These are phyloP conservation scores for Oreochromis grahami DNA, from an alignment of 2,797 vertebrate species.

Conservation along the genomic window DNA sequence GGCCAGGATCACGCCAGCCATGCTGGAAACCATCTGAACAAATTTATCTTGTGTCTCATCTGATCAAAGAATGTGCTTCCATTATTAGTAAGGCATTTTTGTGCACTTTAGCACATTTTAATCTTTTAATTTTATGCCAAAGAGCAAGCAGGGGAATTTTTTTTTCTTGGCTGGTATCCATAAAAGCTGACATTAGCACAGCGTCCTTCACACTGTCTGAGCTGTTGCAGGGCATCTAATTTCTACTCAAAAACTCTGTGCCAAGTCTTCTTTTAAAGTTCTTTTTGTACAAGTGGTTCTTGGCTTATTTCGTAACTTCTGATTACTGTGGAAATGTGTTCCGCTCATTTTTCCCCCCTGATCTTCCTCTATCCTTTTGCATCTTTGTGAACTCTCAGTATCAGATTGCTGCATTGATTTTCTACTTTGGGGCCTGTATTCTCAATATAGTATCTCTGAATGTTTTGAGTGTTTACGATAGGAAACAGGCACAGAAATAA, in stretches of 20 bases:
- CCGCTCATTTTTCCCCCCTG: fast-evolving
- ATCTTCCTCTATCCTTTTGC: neutral
- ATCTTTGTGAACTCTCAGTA: neutral
- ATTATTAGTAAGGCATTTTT: neutral
- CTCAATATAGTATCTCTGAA: neutral
- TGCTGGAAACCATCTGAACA: neutral
- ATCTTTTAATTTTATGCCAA: neutral
- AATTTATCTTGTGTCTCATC: neutral
- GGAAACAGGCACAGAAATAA: neutral
- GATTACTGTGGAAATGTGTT: neutral
- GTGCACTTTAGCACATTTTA: neutral
- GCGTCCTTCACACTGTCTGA: neutral
- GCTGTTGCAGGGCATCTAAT: neutral
- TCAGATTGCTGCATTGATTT: neutral
- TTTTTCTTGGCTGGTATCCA: neutral
- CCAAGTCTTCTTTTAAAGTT: neutral
- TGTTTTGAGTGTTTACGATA: neutral
- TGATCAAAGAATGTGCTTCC: neutral
- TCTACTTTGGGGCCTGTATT: neutral
- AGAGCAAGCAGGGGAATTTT: neutral
- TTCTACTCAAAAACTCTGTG: neutral
- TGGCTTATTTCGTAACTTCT: neutral
- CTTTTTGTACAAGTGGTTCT: neutral
- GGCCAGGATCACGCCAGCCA: neutral
- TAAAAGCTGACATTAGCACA: neutral